A percentile compares a stretch with the other conserved stretches of the same genome.
phyloP scores from a whole-genome alignment of 2,797 vertebrate genomes.

The Channa striata region DNA sequence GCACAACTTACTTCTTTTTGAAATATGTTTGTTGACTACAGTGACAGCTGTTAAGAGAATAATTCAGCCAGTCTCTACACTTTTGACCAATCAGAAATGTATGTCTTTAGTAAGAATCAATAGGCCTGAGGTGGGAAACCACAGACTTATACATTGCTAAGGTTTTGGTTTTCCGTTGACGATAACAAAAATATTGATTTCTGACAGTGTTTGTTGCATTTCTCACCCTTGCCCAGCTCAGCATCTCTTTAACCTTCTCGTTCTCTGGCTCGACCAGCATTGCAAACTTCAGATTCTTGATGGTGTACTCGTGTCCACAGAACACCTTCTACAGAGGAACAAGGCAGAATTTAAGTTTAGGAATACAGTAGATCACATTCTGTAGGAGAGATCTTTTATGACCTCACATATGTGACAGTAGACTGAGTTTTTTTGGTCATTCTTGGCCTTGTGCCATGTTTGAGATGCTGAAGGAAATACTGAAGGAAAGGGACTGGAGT shows the following conservation, averaged over 20 bases:
- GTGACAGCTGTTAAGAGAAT: too few species aligned
- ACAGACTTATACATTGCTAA: not conserved
- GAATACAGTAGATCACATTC: not conserved
- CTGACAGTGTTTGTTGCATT: not conserved
- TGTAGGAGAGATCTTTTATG: too few species aligned
- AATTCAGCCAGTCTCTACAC: too few species aligned
- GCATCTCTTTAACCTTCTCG: slow-evolving; percentile 80
- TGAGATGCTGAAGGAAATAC: not conserved
- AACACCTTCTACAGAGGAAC: slow-evolving; percentile 75
- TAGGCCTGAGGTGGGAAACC: not conserved
- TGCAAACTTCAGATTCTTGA: slow-evolving; percentile 84
- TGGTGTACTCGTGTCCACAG: slow-evolving; percentile 84
- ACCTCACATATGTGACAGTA: not conserved
- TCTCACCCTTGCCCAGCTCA: slow-evolving; percentile 82
- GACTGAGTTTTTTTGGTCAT: not conserved
- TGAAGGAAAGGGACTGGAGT: too few species aligned
- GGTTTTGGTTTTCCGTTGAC: not conserved
- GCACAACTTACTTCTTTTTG: not conserved
- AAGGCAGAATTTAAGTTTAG: slow-evolving; percentile 2
- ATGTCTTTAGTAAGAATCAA: too few species aligned
- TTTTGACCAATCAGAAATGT: too few species aligned
- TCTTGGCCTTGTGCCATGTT: not conserved
- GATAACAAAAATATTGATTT: not conserved
- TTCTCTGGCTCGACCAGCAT: slow-evolving; percentile 82
- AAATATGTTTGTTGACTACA: too few species aligned